phyloP scores from a whole-genome alignment of 2,113 vertebrate species.

The Myrmecophaga tridactyla region DNA sequence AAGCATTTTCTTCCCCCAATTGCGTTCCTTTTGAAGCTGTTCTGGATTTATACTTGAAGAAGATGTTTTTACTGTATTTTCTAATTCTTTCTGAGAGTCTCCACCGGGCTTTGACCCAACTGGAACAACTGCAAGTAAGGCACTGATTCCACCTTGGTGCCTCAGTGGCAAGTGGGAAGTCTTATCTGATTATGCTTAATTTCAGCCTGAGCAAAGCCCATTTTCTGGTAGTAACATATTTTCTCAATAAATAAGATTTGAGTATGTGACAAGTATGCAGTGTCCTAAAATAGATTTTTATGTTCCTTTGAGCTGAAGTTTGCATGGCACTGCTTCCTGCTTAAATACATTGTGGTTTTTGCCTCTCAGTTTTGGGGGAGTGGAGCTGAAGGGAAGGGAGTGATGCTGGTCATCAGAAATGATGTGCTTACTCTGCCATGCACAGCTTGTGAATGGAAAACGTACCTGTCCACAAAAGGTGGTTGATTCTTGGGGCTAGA shows the following conservation, averaged over 20 bases:
- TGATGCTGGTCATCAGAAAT: not conserved
- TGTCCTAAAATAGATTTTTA: not conserved
- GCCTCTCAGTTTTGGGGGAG: not conserved
- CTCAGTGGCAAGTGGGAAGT: not conserved
- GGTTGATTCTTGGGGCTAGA: not conserved
- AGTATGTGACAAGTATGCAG: not conserved
- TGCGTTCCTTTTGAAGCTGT: not conserved
- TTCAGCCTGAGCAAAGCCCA: not conserved
- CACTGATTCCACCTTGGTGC: not conserved
- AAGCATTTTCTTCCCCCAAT: not conserved
- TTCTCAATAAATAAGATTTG: slow-evolving; percentile 14
- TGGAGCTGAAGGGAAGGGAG: not conserved
- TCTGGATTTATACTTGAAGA: not conserved
- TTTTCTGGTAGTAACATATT: not conserved
- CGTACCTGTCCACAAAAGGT: not conserved
- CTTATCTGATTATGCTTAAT: not conserved
- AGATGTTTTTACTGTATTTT: not conserved
- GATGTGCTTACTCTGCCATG: not conserved
- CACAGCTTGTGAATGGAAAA: not conserved
- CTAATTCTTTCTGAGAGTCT: not conserved
- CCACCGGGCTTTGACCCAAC: not conserved
- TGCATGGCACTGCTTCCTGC: not conserved
- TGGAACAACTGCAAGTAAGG: not conserved
- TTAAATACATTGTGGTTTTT: not conserved
- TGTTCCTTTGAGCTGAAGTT: not conserved